Evolutionary conservation across 64 coral and sea anemone genomes (phyloP), one percentile per base, ranked within the genome.

Genomic region (Porites lutea): DNA sequence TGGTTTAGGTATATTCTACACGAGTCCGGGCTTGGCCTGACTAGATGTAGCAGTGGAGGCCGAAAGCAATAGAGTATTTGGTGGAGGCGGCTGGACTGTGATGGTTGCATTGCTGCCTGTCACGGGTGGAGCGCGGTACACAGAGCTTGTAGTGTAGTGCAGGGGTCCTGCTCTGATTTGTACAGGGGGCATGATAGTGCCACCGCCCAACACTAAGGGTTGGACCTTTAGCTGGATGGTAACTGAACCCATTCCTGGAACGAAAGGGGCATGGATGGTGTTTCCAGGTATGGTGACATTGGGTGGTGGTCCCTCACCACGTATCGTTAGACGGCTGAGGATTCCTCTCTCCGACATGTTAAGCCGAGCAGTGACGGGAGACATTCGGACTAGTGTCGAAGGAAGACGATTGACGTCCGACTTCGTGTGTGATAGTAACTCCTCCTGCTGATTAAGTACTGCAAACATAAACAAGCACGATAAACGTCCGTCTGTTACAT

Each of bases 271-370:
- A 59, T 89, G 79, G 0, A 88, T 78, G 9, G 64, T 57, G 55
- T 18, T 67, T 84, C 81, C 81, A 84, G 62, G 46, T 48, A 94
- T 67, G 5, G 93, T 90, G 10, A 89, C 82, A 15, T 84, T 89
- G 48, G 88, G 84, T 16, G 88, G 48, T 91, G 88, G 88, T 48
- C 88, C 93, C 8, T 89, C 80, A 71, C 86, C 80, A 72, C 91
- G 87, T 49, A 94, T 97, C 11, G 97, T 90, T 9, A 99, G 78
- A 74, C 90, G 73, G 54, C 92, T 96, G 15, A 99, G 79, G 49
- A 99, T 99, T 19, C 94, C 92, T 57, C 97, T 92, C 59, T 99
- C 97, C 20, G 97, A 96, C 97, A 99, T 99, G 48, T 96, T 90
- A 2, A 99, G 86, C 12, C 97, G 97, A 75, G 90, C 88, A 68